Evolutionary conservation across 2,797 vertebrate species (phyloP).

Genomic region (Phyllotis vaccarum): DNA sequence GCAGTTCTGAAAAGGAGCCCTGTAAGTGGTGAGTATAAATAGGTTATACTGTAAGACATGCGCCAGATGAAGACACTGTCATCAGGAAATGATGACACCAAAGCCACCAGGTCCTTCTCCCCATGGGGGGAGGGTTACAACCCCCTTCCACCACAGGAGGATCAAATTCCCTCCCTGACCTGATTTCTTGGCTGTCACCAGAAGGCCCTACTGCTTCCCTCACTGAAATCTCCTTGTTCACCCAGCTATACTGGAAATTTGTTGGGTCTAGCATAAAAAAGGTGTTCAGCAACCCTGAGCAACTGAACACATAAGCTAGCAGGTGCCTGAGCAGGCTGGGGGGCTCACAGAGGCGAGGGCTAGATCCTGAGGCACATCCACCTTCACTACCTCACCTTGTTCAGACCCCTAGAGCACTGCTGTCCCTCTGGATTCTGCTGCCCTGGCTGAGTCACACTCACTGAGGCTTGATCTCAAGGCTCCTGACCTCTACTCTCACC

Average conservation of each 20-base stretch:
- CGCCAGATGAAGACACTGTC: not conserved
- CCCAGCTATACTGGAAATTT: not conserved
- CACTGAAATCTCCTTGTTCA: not conserved
- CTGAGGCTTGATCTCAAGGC: not conserved
- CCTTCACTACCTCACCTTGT: not conserved
- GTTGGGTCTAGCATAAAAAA: not conserved
- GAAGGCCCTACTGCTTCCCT: not conserved
- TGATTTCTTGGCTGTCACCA: not conserved
- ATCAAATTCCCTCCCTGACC: not conserved
- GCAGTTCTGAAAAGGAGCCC: constrained; percentile 16
- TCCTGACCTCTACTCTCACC: not conserved
- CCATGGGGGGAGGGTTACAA: not conserved
- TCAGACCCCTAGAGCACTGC: not conserved
- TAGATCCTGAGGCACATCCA: not conserved
- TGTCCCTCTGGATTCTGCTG: not conserved
- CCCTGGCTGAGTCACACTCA: not conserved
- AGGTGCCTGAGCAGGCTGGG: not conserved
- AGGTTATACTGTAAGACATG: not conserved
- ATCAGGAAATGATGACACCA: not conserved
- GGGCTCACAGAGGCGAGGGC: not conserved
- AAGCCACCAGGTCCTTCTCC: not conserved
- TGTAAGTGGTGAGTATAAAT: not conserved
- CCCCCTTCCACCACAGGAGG: not conserved
- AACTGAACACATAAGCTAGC: not conserved
- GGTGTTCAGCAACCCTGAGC: not conserved